Conservation (phyloP, 2,797 vertebrate species). For the Hippopotamyrus pictus region DNA sequence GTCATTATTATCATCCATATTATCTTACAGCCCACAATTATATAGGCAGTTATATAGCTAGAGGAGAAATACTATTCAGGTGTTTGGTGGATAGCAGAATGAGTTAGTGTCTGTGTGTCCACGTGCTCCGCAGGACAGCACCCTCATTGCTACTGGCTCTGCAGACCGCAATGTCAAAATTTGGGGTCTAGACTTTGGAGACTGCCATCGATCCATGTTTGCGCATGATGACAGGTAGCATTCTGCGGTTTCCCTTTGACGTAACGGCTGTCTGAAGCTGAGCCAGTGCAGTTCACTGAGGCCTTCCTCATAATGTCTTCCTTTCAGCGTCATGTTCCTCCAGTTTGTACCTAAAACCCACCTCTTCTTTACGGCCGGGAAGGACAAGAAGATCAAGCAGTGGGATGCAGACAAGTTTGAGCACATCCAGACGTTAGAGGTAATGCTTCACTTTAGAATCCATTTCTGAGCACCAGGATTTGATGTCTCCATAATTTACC, state of each 20-base stretch:
- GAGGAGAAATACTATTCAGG: background rate
- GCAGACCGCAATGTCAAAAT: conserved; percentile 95
- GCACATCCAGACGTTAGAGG: conserved; percentile 90
- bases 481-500: background rate
- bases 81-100: background rate
- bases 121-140: conserved; percentile 67
- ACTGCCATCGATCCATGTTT: conserved; percentile 94
- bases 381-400: conserved; percentile 91
- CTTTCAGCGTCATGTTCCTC: conserved; percentile 84
- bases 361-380: conserved; percentile 94
- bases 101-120: background rate
- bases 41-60: background rate
- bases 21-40: background rate
- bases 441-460: conserved; percentile 40
- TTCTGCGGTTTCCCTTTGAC: background rate
- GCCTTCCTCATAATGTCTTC: background rate
- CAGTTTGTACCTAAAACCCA: conserved; percentile 94
- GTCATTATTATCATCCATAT: background rate
- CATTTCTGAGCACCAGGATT: background rate
- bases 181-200: conserved; percentile 96
- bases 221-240: conserved; percentile 92
- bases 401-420: conserved; percentile 98
- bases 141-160: conserved; percentile 86
- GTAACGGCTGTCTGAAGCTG: background rate
- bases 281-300: background rate